These are phyloP conservation scores for Lithobates sylvaticus DNA, from an alignment of 2,797 vertebrate species.

Conservation along the genomic window DNA sequence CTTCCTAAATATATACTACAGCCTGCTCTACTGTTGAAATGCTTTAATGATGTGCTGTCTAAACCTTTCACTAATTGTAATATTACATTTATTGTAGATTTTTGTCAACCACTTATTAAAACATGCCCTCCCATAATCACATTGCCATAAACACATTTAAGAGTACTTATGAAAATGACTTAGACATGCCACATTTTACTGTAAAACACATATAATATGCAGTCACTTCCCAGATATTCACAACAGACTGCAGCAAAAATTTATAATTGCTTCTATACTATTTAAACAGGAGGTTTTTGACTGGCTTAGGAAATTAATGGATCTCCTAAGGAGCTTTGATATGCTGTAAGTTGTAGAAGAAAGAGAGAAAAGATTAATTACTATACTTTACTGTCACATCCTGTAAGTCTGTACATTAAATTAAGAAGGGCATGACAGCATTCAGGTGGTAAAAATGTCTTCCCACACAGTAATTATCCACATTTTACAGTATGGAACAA, in stretches of 20 bases:
- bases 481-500: neutral
- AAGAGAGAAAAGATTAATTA: neutral
- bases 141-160: too few species aligned
- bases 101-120: too few species aligned
- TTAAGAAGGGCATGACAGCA: neutral
- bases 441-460: slow-evolving; percentile 5
- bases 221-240: neutral
- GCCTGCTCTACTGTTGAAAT: too few species aligned
- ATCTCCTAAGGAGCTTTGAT: neutral
- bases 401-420: slow-evolving; percentile 11
- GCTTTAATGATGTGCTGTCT: too few species aligned
- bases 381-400: neutral
- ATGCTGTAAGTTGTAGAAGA: neutral
- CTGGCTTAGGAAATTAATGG: slow-evolving; percentile 1
- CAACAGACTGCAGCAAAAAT: neutral
- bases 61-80: too few species aligned
- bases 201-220: neutral
- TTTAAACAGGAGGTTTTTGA: neutral
- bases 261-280: neutral
- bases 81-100: too few species aligned
- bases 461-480: slow-evolving; percentile 14
- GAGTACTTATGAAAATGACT: too few species aligned
- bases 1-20: too few species aligned
- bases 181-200: slow-evolving; percentile 9
- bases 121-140: too few species aligned